A percentile compares a stretch with the other conserved stretches of the same genome.
Conservation (phyloP, 2,888 invertebrate species). For the Eilema griseolum region DNA sequence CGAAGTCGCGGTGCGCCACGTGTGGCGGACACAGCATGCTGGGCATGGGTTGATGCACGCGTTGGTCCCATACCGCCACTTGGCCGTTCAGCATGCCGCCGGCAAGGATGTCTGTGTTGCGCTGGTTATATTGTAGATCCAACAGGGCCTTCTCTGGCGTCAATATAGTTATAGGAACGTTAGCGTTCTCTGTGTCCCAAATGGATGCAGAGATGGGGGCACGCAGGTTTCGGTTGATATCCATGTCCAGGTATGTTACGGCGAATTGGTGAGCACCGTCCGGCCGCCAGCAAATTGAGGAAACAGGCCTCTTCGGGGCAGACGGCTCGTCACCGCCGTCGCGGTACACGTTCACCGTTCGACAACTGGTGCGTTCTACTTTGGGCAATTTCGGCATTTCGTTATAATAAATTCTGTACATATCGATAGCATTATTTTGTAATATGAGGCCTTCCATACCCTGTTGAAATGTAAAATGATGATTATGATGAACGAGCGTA, state of each 20-base stretch:
- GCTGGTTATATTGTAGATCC: conserved; percentile 94
- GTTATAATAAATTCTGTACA: conserved; percentile 95
- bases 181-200: conserved; percentile 96
- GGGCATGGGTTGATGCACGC: conserved; percentile 88
- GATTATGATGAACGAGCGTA: neutral
- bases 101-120: conserved; percentile 89
- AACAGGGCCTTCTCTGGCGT: conserved; percentile 90
- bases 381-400: conserved; percentile 89
- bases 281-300: conserved; percentile 94
- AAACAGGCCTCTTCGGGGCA: conserved; percentile 87
- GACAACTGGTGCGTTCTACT: conserved; percentile 89
- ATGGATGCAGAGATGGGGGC: conserved; percentile 84
- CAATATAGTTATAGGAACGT: conserved; percentile 88
- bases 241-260: conserved; percentile 92
- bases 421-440: conserved; percentile 97
- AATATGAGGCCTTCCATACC: conserved; percentile 93
- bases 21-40: conserved; percentile 91
- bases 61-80: conserved; percentile 91
- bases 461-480: conserved; percentile 57
- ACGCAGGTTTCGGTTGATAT: conserved; percentile 66
- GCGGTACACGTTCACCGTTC: conserved; percentile 94
- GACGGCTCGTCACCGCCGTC: conserved; percentile 80
- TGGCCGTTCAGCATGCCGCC: conserved; percentile 91
- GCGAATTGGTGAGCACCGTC: conserved; percentile 93
- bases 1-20: conserved; percentile 95